Evolutionary conservation across 2,888 invertebrate species (phyloP).

Genomic region (Deroplatys truncata): DNA sequence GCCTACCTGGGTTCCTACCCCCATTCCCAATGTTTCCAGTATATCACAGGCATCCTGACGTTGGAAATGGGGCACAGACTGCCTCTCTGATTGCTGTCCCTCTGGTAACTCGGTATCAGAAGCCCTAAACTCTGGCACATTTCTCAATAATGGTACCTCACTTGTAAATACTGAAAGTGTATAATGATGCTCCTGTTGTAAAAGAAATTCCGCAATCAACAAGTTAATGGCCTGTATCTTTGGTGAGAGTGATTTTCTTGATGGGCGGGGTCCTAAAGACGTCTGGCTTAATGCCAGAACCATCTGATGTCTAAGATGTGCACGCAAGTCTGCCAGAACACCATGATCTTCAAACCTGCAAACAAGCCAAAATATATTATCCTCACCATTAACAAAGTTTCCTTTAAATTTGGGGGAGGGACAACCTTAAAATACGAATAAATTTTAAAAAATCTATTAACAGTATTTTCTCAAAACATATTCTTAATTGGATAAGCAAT

Average conservation of each 20-base stretch:
- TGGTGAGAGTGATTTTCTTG: conserved; percentile 45
- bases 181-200: conserved; percentile 55
- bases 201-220: conserved; percentile 57
- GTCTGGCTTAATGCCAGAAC: conserved; percentile 53
- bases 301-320: conserved; percentile 57
- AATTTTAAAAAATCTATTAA: too few relatives aligned
- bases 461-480: neutral
- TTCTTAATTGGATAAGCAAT: too few relatives aligned
- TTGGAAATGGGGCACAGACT: conserved; percentile 42
- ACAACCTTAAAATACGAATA: too few relatives aligned
- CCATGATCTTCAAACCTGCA: conserved; percentile 55
- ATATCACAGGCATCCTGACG: conserved; percentile 51
- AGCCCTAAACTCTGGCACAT: conserved; percentile 48
- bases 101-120: neutral
- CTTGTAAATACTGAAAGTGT: conserved; percentile 57
- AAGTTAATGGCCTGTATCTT: conserved; percentile 58
- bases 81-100: conserved; percentile 30
- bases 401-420: neutral
- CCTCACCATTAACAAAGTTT: neutral
- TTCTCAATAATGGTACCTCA: conserved; percentile 54
- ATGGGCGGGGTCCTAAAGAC: conserved; percentile 42
- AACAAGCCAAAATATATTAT: neutral
- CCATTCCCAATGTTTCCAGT: conserved; percentile 41
- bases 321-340: conserved; percentile 53
- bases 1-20: conserved; percentile 32